Percentiles rank a stretch among this genome's conserved stretches.
phyloP scores from a whole-genome alignment of 2,888 invertebrate genomes.

The Apoda limacodes region DNA sequence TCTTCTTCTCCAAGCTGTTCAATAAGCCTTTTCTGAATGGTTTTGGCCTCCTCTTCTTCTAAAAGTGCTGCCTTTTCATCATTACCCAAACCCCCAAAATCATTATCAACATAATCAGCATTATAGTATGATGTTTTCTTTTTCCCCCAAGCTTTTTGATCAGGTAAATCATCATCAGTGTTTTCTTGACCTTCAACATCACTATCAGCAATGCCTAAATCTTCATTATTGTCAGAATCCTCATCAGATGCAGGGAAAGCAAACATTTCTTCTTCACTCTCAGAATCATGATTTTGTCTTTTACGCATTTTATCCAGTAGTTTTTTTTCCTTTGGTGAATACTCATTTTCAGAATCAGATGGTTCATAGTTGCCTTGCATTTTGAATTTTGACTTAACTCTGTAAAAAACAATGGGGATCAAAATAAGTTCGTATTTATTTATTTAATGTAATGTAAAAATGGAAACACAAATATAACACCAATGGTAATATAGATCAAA shows the following conservation, averaged over 20 bases:
- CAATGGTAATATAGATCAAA: too few species aligned
- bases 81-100: conserved; percentile 77
- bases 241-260: conserved; percentile 67
- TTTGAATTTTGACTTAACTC: conserved; percentile 49
- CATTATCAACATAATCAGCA: conserved; percentile 90
- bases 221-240: conserved; percentile 53
- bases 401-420: conserved; percentile 41
- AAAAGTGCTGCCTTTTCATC: conserved; percentile 78
- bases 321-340: conserved; percentile 73
- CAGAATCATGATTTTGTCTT: conserved; percentile 59
- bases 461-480: too few species aligned
- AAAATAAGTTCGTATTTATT: too few species aligned
- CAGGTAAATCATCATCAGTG: conserved; percentile 77
- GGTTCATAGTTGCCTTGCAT: conserved; percentile 70
- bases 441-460: too few species aligned
- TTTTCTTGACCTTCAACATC: conserved; percentile 83
- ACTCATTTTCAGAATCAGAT: conserved; percentile 80
- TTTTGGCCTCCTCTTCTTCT: conserved; percentile 87
- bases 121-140: conserved; percentile 83
- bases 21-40: conserved; percentile 80
- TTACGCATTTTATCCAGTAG: conserved; percentile 72
- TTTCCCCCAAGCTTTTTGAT: conserved; percentile 90
- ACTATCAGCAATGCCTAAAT: conserved; percentile 70
- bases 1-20: conserved; percentile 85
- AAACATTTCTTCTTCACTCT: conserved; percentile 74